Evolutionary conservation across 2,888 invertebrate genomes (phyloP).

Genomic region (Tenodera sinensis): DNA sequence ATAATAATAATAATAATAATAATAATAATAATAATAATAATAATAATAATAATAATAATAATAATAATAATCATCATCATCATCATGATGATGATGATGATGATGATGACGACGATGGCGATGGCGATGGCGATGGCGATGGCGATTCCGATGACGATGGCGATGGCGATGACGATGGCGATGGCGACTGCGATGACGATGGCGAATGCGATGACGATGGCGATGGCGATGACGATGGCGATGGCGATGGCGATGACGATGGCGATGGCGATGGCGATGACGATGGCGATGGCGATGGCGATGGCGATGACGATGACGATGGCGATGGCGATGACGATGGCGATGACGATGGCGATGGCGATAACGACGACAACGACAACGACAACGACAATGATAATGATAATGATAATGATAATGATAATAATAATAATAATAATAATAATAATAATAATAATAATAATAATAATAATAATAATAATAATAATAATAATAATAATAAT

Average conservation of each 20-base stretch:
- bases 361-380: neutral
- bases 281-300: neutral
- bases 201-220: too few relatives aligned
- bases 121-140: neutral
- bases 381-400: neutral
- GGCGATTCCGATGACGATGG: neutral
- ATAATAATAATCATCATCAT: too few relatives aligned
- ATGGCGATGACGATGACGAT: neutral
- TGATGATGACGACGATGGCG: neutral
- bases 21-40: too few relatives aligned
- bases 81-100: neutral
- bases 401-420: neutral
- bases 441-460: neutral
- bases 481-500: neutral
- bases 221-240: neutral
- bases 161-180: neutral
- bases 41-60: too few relatives aligned
- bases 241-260: neutral
- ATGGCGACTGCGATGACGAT: neutral
- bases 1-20: too few relatives aligned
- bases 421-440: neutral
- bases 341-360: neutral
- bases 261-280: neutral
- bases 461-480: neutral
- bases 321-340: neutral